Conservation (phyloP, 2,113 vertebrate genomes). For the Tachuris rubrigastra region DNA sequence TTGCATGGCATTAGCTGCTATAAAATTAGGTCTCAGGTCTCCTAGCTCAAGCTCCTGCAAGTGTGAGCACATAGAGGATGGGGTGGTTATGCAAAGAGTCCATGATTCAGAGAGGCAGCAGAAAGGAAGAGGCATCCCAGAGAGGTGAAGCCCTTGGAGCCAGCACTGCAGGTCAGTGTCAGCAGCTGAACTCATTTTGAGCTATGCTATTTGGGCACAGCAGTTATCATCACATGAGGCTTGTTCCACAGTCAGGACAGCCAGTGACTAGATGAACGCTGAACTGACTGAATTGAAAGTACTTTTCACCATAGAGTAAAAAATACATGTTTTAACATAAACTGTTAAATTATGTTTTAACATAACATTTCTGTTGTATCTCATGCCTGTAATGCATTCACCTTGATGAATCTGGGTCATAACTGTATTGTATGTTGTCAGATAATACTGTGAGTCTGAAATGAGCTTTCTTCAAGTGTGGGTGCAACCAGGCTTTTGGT, state of each 20-base stretch:
- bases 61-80: fast-evolving
- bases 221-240: not conserved
- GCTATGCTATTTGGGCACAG: fast-evolving
- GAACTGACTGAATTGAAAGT: not conserved
- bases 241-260: not conserved
- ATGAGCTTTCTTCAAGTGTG: not conserved
- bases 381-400: not conserved
- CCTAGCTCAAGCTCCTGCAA: not conserved
- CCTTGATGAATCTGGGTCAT: not conserved
- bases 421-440: not conserved
- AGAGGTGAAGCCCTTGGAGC: not conserved
- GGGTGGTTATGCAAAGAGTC: not conserved
- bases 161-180: not conserved
- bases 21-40: not conserved
- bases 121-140: not conserved
- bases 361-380: not conserved
- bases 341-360: not conserved
- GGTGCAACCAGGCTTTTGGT: not conserved
- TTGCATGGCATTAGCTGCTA: not conserved
- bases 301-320: not conserved
- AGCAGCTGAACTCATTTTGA: not conserved
- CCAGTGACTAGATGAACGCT: not conserved
- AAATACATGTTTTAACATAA: not conserved
- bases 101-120: not conserved
- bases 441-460: not conserved